A percentile compares a stretch with the other conserved stretches of the same genome.
phyloP scores from a whole-genome alignment of 2,888 invertebrate species.

The Hymenopus coronatus region DNA sequence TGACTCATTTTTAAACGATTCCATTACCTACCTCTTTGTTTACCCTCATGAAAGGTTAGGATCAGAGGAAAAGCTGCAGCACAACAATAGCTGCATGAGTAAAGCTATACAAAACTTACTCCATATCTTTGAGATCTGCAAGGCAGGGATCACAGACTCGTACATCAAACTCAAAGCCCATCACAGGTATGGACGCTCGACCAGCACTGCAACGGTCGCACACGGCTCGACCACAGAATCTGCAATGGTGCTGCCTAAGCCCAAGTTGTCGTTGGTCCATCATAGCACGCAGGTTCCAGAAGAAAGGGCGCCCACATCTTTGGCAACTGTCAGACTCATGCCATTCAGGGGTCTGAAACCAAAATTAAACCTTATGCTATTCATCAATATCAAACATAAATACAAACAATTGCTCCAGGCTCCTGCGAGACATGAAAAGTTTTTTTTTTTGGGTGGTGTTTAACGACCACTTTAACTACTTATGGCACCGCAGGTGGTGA shows the following conservation, averaged over 20 bases:
- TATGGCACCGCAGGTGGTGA: too few relatives aligned
- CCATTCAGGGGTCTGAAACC: slow-evolving; percentile 83
- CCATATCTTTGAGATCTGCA: slow-evolving; percentile 74
- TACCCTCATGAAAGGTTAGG: too few relatives aligned
- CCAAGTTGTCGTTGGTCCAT: slow-evolving; percentile 95
- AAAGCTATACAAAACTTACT: slow-evolving; percentile 60
- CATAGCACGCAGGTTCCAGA: slow-evolving; percentile 99
- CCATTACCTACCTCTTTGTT: too few relatives aligned
- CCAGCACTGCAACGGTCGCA: slow-evolving; percentile 90
- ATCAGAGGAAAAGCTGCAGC: too few relatives aligned
- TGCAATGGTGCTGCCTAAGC: slow-evolving; percentile 86
- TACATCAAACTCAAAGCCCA: slow-evolving; percentile 98
- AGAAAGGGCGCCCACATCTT: slow-evolving; percentile 92
- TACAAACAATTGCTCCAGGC: background rate
- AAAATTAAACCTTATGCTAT: background rate
- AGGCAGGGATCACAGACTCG: slow-evolving; percentile 93
- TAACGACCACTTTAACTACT: too few relatives aligned
- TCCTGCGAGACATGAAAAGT: too few relatives aligned
- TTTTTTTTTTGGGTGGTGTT: too few relatives aligned
- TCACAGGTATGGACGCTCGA: slow-evolving; percentile 84
- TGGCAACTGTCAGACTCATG: slow-evolving; percentile 92
- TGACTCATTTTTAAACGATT: too few relatives aligned
- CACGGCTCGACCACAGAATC: slow-evolving; percentile 92
- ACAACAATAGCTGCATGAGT: too few relatives aligned
- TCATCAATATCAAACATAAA: background rate